Percentiles rank a stretch among this genome's conserved stretches.
Evolutionary conservation across 2,888 invertebrate genomes (phyloP).

Genomic region (Alloplasta piceator): DNA sequence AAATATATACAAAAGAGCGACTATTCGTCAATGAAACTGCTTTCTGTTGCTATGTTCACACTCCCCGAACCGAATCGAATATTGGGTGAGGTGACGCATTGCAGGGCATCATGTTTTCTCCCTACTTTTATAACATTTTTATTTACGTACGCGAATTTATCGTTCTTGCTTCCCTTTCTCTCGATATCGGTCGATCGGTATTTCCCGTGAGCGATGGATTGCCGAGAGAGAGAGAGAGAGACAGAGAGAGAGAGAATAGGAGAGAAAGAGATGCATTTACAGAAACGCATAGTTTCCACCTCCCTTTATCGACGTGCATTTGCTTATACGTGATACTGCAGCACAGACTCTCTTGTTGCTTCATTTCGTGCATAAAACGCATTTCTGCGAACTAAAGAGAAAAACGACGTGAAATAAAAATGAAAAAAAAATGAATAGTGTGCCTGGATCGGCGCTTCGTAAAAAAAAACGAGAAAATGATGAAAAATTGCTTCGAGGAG

Average conservation of each 20-base stretch:
- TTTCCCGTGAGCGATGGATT: constrained; percentile 51
- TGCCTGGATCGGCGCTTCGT: neutral
- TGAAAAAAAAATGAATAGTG: neutral
- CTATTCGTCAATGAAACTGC: constrained; percentile 60
- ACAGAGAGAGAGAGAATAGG: neutral
- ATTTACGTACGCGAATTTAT: constrained; percentile 46
- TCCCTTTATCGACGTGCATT: neutral
- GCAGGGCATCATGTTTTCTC: constrained; percentile 56
- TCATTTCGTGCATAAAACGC: constrained; percentile 9
- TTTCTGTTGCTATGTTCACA: constrained; percentile 31
- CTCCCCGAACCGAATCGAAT: constrained; percentile 11
- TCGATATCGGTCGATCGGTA: constrained; percentile 52
- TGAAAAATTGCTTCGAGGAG: neutral
- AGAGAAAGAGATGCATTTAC: constrained; percentile 2
- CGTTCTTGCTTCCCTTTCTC: constrained; percentile 30
- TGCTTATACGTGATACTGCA: neutral
- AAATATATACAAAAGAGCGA: constrained; percentile 3
- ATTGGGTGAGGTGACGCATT: constrained; percentile 49
- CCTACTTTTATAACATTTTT: constrained; percentile 54
- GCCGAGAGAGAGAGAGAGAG: neutral
- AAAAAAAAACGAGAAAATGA: neutral
- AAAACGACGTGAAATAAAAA: constrained; percentile 15
- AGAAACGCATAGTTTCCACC: constrained; percentile 8
- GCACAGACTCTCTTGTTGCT: constrained; percentile 1
- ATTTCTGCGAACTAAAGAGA: neutral